Evolutionary conservation across 1,140 invertebrate species (phyloP).

Genomic region (Conus ventricosus): DNA sequence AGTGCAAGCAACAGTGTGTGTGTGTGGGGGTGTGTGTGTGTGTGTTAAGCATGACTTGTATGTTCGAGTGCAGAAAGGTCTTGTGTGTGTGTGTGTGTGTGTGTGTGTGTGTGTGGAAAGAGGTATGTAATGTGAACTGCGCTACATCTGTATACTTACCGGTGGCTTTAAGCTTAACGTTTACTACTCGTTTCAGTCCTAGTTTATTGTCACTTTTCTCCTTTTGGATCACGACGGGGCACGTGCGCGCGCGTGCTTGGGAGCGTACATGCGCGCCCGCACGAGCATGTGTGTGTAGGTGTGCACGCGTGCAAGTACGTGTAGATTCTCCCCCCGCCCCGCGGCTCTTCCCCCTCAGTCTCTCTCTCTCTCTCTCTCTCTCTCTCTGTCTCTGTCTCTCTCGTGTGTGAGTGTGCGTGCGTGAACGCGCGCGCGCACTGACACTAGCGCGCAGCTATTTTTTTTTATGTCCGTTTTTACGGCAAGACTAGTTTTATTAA

Average conservation of each 20-base stretch:
- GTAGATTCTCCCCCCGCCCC: not conserved
- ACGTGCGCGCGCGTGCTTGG: not conserved
- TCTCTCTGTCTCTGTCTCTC: slow-evolving; percentile 1
- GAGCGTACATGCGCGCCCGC: not conserved
- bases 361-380: not conserved
- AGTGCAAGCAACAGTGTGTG: not conserved
- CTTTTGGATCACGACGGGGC: not conserved
- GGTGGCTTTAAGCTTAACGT: no score
- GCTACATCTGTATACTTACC: no score
- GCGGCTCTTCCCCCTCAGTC: not conserved
- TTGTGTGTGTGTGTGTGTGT: slow-evolving; percentile 17
- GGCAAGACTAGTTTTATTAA: no score
- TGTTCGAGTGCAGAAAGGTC: no score
- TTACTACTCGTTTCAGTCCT: no score
- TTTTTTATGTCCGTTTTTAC: no score
- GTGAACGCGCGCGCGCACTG: no score
- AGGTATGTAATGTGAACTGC: not conserved
- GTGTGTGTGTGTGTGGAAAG: slow-evolving; percentile 3
- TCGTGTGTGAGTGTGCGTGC: no score
- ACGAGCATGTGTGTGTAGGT: not conserved
- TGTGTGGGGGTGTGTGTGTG: slow-evolving; percentile 10
- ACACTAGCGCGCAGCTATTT: no score
- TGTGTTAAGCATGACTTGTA: no score
- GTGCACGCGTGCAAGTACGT: no score
- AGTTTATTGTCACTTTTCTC: no score